A percentile compares a stretch with the other conserved stretches of the same genome.
These are phyloP conservation scores for Drosophila ezoana DNA, from an alignment of 2,888 invertebrate genomes.

Conservation along the genomic window DNA sequence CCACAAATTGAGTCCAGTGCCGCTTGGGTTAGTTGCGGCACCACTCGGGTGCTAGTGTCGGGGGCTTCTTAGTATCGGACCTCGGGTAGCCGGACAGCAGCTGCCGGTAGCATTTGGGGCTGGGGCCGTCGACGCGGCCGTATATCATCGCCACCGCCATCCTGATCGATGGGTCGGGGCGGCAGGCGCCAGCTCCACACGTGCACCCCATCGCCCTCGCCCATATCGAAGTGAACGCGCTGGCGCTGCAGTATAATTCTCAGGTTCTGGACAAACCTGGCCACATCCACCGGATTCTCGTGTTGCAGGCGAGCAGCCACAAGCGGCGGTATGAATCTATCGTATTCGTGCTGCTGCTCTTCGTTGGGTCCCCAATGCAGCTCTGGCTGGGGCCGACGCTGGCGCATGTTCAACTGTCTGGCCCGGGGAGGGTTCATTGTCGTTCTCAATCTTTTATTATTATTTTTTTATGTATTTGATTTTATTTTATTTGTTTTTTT, in stretches of 20 bases:
- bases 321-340: conserved; percentile 28
- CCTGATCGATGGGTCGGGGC: conserved; percentile 14
- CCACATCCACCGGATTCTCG: conserved; percentile 32
- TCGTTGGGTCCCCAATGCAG: conserved; percentile 30
- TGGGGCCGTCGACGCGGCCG: conserved; percentile 5
- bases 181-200: conserved; percentile 48
- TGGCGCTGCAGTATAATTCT: conserved; percentile 47
- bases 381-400: conserved; percentile 13
- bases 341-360: conserved; percentile 21
- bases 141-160: conserved; percentile 53
- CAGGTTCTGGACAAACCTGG: conserved; percentile 41
- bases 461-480: neutral
- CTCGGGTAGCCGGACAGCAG: neutral
- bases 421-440: conserved; percentile 33
- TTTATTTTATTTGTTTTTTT: neutral
- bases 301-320: conserved; percentile 26
- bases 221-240: conserved; percentile 46
- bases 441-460: neutral
- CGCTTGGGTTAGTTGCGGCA: neutral
- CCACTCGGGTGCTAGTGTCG: neutral
- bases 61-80: neutral
- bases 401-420: conserved; percentile 18
- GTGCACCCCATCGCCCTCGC: conserved; percentile 54
- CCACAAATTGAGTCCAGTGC: neutral
- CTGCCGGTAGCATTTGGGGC: conserved; percentile 6